Base-by-base conservation (phyloP, 2,888 invertebrate genomes). In the Agrotis ipsilon region DNA sequence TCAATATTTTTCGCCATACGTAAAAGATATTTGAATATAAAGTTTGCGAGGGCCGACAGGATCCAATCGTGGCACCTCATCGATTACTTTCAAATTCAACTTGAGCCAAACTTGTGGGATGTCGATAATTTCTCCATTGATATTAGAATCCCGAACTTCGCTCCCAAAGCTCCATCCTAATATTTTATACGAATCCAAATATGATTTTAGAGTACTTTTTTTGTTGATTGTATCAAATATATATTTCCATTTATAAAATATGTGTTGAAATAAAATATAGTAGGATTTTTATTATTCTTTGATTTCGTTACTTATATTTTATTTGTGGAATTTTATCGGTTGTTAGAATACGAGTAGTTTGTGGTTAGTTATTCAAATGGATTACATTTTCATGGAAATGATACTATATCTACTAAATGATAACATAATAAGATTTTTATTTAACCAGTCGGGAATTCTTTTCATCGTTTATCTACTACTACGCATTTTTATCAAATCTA, bases 41-140 rank as follows among this genome's bases (percentile, higher is more conserved):
- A 84, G 75, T 82, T 80, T 21, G 67, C 43, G 75, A 77, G 71
- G 74, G 75, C 61, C 68, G 68, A 75, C 78, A 77, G 75, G 64
- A 80, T 77, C 79, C 71, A 78, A 83, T 80, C 72, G 74, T 84
- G 81, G 81, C 85, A 87, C 86, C 86, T 87, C 86, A 84, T 89
- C 87, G 87, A 88, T 89, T 89, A 86, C 87, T 87, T 87, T 85
- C 83, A 78, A 82, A 86, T 85, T 83, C 71, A 78, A 81, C 70
- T 80, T 69, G 71, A 69, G 72, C 51, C 76, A 66, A 75, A 80
- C 68, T 79, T 86, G 80, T 69, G 77, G 79, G 78, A 57, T 73
- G 62, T 75, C 80, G 73, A 81, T 86, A 86, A 86, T 86, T 86
- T 82, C 84, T 72, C 78, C 77, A 87, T 86, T 86, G 86, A 84